Conservation (phyloP, 2,888 invertebrate species). For the Sarcophaga subvicina region DNA sequence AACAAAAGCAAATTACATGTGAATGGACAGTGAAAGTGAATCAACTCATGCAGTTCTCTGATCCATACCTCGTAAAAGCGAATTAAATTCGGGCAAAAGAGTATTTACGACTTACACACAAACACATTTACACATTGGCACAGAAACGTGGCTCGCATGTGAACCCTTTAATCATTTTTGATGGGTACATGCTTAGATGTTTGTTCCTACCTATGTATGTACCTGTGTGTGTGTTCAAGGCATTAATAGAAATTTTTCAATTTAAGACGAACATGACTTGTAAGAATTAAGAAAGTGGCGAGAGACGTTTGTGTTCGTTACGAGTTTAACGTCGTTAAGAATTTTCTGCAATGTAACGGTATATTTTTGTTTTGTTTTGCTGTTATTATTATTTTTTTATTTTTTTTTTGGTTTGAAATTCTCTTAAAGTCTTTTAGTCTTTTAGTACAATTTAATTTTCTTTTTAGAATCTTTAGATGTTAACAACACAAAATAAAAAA, state of each 20-base stretch:
- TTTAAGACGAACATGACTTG: slow-evolving; percentile 29
- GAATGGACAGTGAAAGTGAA: too few species aligned
- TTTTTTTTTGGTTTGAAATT: background rate
- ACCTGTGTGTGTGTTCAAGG: background rate
- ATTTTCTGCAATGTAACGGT: slow-evolving; percentile 20
- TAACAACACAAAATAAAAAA: background rate
- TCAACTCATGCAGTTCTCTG: too few species aligned
- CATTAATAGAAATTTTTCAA: slow-evolving; percentile 32
- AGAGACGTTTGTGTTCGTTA: too few species aligned
- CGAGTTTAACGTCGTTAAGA: too few species aligned
- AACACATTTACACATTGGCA: too few species aligned
- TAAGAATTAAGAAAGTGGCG: background rate
- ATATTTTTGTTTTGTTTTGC: slow-evolving; percentile 10
- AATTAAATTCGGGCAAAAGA: too few species aligned
- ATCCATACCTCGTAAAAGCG: too few species aligned
- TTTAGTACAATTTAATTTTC: background rate
- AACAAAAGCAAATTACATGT: too few species aligned
- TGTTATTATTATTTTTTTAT: too few species aligned
- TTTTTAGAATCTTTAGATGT: background rate
- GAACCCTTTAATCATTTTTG: too few species aligned
- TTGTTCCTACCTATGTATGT: background rate
- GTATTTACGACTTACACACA: too few species aligned
- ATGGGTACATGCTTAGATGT: background rate
- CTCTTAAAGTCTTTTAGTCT: background rate
- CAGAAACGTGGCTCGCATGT: too few species aligned